Evolutionary conservation across 2,113 vertebrate species (phyloP), one percentile per base, ranked within the genome.

Genomic region (Carollia perspicillata): DNA sequence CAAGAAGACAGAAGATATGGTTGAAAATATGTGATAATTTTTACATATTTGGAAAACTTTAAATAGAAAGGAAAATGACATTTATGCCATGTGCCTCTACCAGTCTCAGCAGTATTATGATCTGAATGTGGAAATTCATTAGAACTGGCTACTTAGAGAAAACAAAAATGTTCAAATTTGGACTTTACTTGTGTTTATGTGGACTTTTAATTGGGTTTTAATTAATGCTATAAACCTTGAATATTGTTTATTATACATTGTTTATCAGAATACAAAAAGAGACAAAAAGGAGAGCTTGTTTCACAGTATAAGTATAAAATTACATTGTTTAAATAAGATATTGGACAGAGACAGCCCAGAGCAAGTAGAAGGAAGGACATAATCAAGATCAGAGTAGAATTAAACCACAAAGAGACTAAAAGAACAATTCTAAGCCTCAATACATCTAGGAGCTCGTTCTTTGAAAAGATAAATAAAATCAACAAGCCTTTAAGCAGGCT

Each of bases 21-120:
- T 44, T 79, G n/a, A 84, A 28, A 80, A 49, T 71, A n/a, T 84
- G 42, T 84, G 28, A 9, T n/a, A 92, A 47, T 37, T 71, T 89
- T 96, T 12, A 84, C 22, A 16, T 81, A 53, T 84, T 95, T 80
- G 53, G 42, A 75, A 94, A 35, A 72, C 35, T 89, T 94, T 71
- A 75, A 37, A 42, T 86, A 89, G 13, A 72, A 53, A 81, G 35
- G 1, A 90, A 79, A 16, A 51, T 84, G 37, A 66, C 55, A 7
- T 33, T 77, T 96, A 71, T 12, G 18, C 3, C 58, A 37, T 78
- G 9, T 40, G 2, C 49, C 13, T 53, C 85, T 79, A 60, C 37
- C 35, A 60, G 42, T 93, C 83, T 94, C 13, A 49, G 18, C 69
- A 89, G 40, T 96, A 75, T n/a, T n/a, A 33, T 83, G 20, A 60